Evolutionary conservation across 2,113 vertebrate species (phyloP).

Genomic region (Egretta garzetta): DNA sequence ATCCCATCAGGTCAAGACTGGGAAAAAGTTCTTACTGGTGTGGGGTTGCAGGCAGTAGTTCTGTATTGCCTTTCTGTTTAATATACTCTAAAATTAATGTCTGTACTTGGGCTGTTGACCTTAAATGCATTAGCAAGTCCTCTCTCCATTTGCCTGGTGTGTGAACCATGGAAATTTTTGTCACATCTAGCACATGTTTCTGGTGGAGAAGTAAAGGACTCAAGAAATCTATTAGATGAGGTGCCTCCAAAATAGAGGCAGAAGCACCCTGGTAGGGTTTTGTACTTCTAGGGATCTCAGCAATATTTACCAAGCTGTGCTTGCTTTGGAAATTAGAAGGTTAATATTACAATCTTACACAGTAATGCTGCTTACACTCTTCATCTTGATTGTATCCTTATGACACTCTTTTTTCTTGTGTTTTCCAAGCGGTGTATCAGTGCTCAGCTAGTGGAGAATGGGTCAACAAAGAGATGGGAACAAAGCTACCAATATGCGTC

Average conservation of each 20-base stretch:
- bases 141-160: background rate
- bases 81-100: background rate
- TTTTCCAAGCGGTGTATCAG: conserved; percentile 62
- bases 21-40: background rate
- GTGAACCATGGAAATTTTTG: background rate
- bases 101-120: background rate
- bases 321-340: background rate
- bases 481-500: conserved; percentile 69
- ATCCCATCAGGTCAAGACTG: background rate
- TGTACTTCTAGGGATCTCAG: background rate
- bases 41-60: background rate
- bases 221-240: background rate
- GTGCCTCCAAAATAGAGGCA: background rate
- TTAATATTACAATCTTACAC: background rate
- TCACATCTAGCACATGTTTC: background rate
- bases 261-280: background rate
- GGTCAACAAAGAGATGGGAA: conserved; percentile 62
- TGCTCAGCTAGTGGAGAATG: conserved; percentile 75
- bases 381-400: background rate
- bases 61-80: background rate
- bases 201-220: background rate
- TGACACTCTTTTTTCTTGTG: background rate
- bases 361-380: background rate
- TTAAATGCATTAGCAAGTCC: background rate
- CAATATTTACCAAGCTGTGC: background rate